Percentiles rank a stretch among this genome's conserved stretches.
Evolutionary conservation across 2,113 vertebrate species (phyloP).

Genomic region (Ardeotis arabs): DNA sequence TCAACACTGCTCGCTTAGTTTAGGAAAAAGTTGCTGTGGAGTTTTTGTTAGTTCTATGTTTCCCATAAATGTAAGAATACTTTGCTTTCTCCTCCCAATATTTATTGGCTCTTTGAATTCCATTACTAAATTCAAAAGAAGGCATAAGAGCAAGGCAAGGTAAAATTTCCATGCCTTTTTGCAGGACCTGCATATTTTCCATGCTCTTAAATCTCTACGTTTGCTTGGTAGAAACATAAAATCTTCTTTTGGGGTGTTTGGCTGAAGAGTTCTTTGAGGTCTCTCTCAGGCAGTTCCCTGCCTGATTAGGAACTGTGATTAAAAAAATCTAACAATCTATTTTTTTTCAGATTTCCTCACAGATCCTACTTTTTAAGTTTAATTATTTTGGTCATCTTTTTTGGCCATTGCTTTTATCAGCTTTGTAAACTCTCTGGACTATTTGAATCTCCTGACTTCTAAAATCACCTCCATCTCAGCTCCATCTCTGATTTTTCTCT

Average conservation of each 20-base stretch:
- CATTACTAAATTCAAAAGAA: background rate
- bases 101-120: background rate
- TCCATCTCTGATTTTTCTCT: background rate
- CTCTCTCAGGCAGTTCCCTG: background rate
- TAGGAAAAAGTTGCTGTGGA: background rate
- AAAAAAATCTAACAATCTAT: background rate
- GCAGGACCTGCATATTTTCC: background rate
- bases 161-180: background rate
- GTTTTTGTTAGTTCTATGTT: background rate
- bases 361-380: background rate
- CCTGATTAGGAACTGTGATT: background rate
- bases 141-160: background rate
- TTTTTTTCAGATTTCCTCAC: background rate
- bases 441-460: background rate
- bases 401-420: background rate
- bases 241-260: background rate
- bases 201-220: background rate
- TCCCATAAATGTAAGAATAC: background rate
- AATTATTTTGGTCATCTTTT: background rate
- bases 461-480: background rate
- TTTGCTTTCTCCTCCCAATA: background rate
- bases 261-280: background rate
- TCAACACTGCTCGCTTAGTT: background rate
- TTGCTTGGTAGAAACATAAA: background rate
- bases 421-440: background rate